phyloP scores from a whole-genome alignment of 2,113 vertebrate species.

The Panthera leo region DNA sequence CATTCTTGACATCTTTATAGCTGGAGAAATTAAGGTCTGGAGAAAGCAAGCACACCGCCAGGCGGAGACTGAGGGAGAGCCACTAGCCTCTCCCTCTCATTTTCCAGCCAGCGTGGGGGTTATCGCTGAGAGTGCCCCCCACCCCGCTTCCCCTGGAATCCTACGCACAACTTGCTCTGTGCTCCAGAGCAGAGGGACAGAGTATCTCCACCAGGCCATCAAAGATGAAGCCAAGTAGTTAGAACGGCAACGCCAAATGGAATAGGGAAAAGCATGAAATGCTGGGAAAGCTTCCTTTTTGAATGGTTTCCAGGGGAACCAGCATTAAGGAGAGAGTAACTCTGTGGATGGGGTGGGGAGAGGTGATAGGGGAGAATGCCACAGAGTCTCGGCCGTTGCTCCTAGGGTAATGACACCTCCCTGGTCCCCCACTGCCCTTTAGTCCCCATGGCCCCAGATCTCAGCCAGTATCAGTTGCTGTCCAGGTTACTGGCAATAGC shows the following conservation, averaged over 20 bases:
- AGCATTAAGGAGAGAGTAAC: not conserved
- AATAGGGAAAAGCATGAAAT: not conserved
- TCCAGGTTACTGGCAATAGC: fast-evolving
- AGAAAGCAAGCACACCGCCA: not conserved
- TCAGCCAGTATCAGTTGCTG: not conserved
- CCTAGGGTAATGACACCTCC: too few species aligned
- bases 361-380: not conserved
- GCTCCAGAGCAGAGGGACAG: not conserved
- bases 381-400: not conserved
- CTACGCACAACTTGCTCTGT: not conserved
- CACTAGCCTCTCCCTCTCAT: not conserved
- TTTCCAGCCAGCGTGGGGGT: not conserved
- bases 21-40: not conserved
- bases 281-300: not conserved
- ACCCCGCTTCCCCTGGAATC: not conserved
- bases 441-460: not conserved
- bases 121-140: too few species aligned
- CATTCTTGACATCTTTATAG: not conserved
- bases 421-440: too few species aligned
- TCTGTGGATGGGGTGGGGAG: too few species aligned
- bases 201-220: not conserved
- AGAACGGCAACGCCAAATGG: too few species aligned
- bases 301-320: not conserved
- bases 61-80: not conserved
- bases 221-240: not conserved